Conservation (phyloP, 2,888 invertebrate species). For the Pheosia gnoma region DNA sequence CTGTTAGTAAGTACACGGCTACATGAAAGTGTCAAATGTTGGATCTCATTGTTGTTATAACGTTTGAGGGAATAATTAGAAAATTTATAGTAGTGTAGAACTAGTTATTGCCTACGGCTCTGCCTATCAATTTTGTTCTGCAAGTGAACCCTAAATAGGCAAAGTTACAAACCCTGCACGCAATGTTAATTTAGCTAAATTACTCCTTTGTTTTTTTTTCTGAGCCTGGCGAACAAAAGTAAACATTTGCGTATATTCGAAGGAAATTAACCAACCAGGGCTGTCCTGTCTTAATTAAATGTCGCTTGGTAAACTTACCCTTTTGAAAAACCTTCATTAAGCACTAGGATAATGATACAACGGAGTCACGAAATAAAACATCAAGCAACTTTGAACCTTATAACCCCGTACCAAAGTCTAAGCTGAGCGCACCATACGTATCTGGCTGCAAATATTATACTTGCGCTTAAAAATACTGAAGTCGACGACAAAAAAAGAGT, state of each 20-base stretch:
- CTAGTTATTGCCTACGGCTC: no score
- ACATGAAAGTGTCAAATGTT: conserved; percentile 7
- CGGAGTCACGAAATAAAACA: conserved; percentile 20
- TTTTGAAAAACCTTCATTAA: conserved; percentile 72
- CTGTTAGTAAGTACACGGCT: no score
- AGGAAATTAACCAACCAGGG: conserved; percentile 42
- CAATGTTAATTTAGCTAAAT: conserved; percentile 10
- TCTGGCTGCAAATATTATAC: conserved; percentile 27
- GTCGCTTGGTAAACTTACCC: conserved; percentile 60
- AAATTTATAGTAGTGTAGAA: neutral
- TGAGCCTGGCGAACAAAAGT: conserved; percentile 14
- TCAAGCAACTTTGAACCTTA: conserved; percentile 37
- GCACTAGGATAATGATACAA: conserved; percentile 46
- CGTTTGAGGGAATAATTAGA: conserved; percentile 3
- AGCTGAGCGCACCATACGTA: conserved; percentile 6
- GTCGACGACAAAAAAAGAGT: conserved; percentile 62
- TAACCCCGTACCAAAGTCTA: conserved; percentile 12
- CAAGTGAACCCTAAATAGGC: no score
- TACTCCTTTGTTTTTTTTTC: conserved; percentile 7
- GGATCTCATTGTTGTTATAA: neutral
- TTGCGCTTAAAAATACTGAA: conserved; percentile 39
- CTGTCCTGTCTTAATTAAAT: conserved; percentile 69
- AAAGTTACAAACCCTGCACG: neutral
- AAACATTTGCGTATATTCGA: conserved; percentile 30
- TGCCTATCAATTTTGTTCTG: no score